Conservation (phyloP, 2,797 vertebrate genomes). For the Esox masquinongy region DNA sequence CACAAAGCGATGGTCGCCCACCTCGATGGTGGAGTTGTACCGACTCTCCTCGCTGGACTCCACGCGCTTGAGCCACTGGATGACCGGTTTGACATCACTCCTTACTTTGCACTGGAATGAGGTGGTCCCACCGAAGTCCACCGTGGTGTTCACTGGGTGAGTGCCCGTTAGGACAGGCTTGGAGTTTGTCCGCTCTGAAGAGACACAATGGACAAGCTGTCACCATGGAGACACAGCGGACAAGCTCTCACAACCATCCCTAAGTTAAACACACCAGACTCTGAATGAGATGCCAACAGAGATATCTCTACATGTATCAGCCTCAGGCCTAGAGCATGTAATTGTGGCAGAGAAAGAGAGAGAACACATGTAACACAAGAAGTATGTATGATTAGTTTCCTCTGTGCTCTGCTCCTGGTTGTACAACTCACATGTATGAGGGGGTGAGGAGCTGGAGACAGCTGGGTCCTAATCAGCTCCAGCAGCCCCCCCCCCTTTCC, state of each 20-base stretch:
- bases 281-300: conserved; percentile 34
- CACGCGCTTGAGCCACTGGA: conserved; percentile 97
- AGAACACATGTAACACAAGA: conserved; percentile 73
- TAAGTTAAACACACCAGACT: conserved; percentile 31
- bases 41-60: conserved; percentile 90
- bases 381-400: conserved; percentile 74
- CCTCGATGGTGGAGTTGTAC: conserved; percentile 97
- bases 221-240: conserved; percentile 14
- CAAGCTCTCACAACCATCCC: conserved; percentile 23
- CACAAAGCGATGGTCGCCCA: conserved; percentile 92
- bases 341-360: conserved; percentile 57
- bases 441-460: conserved; percentile 62
- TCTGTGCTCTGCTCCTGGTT: conserved; percentile 69
- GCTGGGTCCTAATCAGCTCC: conserved; percentile 74
- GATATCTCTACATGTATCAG: conserved; percentile 42
- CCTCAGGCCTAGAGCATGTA: conserved; percentile 53
- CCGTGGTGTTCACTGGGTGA: conserved; percentile 95
- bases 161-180: conserved; percentile 95
- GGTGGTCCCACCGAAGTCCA: conserved; percentile 94
- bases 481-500: conserved; percentile 43
- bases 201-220: conserved; percentile 21
- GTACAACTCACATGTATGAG: conserved; percentile 64
- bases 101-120: conserved; percentile 98
- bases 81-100: conserved; percentile 96
- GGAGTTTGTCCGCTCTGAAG: conserved; percentile 91